Evolutionary conservation across 2,888 invertebrate species (phyloP), one percentile per base, ranked within the genome.

Genomic region (Synanthedon vespiformis): DNA sequence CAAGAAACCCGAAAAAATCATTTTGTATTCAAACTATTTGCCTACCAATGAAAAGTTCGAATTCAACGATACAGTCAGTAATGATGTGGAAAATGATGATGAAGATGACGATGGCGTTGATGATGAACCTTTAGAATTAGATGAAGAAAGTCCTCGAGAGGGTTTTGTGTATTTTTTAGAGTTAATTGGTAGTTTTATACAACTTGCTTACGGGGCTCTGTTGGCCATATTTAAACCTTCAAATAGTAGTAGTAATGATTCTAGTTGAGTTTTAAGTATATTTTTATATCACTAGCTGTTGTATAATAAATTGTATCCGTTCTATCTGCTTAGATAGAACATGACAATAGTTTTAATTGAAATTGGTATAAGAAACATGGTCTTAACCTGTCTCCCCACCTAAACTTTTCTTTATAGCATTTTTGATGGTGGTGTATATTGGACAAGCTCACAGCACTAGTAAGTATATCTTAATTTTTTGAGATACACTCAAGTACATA

Each of bases 1-100:
- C 1, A 76, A 68, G 41, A 86, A 83, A 65, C 87, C 87, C 0
- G 87, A 87, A 54, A 87, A 86, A 55, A 61, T 85, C 3, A 73
- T 69, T 0, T 55, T 83, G 0, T 82, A 69, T 50, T 74, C 78
- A 0, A 79, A 66, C 40, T 80, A 81, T 52, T 58, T 80, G 49
- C 79, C 80, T 1, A 51, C 57, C 0, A 56, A 59, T 51, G 54
- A 56, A 40, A 66, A 63, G 6, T 40, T 63, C 4, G 62, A 64
- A 53, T 54, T 48, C n/a, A 58, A 58, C 51, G 18, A 55, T 16
- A 57, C 58, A 10, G 41, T 53, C 22, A 55, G 61, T 48, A 13
- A 44, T 5, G 52, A 51, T 27, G 27, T 40, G 0, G 52, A 49
- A 10, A 53, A 52, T 40, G 54, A 59, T 16, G 12, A 18, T 8